Evolutionary conservation across 2,888 invertebrate genomes (phyloP), one percentile per base, ranked within the genome.

Genomic region (Automeris io): DNA sequence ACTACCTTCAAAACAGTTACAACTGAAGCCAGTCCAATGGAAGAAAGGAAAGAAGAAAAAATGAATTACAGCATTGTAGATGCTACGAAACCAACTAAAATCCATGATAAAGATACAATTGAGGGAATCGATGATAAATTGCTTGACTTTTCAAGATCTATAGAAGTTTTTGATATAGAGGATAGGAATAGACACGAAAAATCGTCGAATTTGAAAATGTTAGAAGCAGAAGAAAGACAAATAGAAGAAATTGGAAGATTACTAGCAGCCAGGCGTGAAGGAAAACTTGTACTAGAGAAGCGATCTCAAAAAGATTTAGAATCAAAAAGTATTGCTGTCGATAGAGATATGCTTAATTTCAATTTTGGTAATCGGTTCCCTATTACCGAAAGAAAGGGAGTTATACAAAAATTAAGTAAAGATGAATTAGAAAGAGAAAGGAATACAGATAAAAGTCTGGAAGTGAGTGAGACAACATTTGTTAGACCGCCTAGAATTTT

Each of bases 161-260:
- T 87, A 2, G 87, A 88, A 72, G 75, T 87, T 1, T 56, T 82
- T 9, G 76, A 86, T 24, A 64, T 87, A 29, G 83, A 86, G 54
- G 86, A 86, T 33, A 62, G 67, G 0, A 39, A 39, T 11, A 77
- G 74, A 47, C 66, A 64, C 0, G 80, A 82, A 1, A 86, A 78
- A 43, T 38, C 61, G 37, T 51, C 78, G 0, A 70, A 83, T 48
- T 49, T 76, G 1, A 87, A 77, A 57, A 77, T 77, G 29, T 58
- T 87, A 33, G 79, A 86, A 53, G 86, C 87, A 0, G 87, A 87
- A 59, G 87, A 87, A 37, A 71, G 67, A 35, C 87, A 87, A 48
- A 87, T 87, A 24, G 87, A 87, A 57, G 87, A 79, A 18, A 83
- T 87, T 16, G 87, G 87, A 0, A 68, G 87, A 43, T 58, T 86